Percentiles rank a stretch among this genome's conserved stretches.
phyloP scores from a whole-genome alignment of 2,113 vertebrate genomes.

The Psettodes erumei region DNA sequence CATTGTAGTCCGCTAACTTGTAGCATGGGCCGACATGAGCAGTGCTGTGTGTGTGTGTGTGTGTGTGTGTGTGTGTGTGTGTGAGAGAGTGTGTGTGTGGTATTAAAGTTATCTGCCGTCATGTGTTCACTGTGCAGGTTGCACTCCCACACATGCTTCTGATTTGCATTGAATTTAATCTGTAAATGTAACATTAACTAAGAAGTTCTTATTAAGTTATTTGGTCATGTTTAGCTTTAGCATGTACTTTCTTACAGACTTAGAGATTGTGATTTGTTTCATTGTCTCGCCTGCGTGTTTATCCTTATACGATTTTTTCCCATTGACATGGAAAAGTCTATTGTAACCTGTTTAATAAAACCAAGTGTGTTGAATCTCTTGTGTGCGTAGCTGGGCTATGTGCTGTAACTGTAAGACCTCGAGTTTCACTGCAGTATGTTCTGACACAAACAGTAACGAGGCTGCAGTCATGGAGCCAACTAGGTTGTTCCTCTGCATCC shows the following conservation, averaged over 20 bases:
- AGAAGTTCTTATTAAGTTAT: constrained; percentile 21
- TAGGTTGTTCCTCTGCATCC: neutral
- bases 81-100: neutral
- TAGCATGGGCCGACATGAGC: neutral
- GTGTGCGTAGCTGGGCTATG: neutral
- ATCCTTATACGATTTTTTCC: constrained; percentile 4
- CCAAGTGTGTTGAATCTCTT: neutral
- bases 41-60: constrained; percentile 21
- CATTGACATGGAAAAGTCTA: constrained; percentile 10
- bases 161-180: constrained; percentile 30
- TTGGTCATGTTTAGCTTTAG: constrained; percentile 12
- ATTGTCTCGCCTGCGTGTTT: constrained; percentile 22
- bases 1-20: neutral
- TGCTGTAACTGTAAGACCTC: neutral
- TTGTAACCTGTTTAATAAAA: constrained; percentile 61
- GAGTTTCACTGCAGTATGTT: too few species aligned
- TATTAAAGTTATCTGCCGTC: constrained; percentile 3
- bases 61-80: constrained; percentile 30
- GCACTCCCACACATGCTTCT: constrained; percentile 19
- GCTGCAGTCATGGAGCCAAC: neutral
- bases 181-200: constrained; percentile 18
- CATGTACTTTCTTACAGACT: constrained; percentile 21
- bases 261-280: constrained; percentile 16
- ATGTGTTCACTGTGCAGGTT: constrained; percentile 13
- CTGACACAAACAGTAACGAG: too few species aligned